Evolutionary conservation across 2,113 vertebrate species (phyloP).

Genomic region (Perognathus longimembris): DNA sequence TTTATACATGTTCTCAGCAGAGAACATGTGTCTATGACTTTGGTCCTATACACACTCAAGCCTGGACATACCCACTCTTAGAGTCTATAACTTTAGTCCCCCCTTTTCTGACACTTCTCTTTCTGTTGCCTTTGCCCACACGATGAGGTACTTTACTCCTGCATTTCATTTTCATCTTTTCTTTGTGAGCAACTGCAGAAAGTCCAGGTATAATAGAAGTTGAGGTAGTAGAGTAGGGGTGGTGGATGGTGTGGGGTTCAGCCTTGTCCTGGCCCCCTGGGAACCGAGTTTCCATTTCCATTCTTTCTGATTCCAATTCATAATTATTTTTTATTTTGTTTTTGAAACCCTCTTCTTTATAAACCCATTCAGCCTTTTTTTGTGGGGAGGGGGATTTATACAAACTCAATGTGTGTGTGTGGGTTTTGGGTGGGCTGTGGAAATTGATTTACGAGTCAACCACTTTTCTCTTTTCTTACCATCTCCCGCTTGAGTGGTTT

Average conservation of each 20-base stretch:
- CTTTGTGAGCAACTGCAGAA: conserved; percentile 53
- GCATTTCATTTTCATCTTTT: conserved; percentile 64
- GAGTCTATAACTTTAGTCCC: background rate
- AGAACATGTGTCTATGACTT: background rate
- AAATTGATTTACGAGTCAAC: conserved; percentile 93
- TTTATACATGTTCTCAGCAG: fast-evolving
- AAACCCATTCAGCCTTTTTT: conserved; percentile 49
- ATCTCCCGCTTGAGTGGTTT: conserved; percentile 91
- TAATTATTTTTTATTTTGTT: conserved; percentile 62
- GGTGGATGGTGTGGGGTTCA: background rate
- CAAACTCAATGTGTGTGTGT: conserved; percentile 80
- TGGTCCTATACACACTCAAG: fast-evolving
- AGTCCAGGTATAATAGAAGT: conserved; percentile 69
- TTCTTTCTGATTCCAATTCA: conserved; percentile 59
- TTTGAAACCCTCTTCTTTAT: conserved; percentile 55
- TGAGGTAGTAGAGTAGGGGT: background rate
- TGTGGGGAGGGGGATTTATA: conserved; percentile 74
- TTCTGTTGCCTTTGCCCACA: conserved; percentile 60
- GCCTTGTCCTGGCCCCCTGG: fast-evolving
- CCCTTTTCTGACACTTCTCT: background rate
- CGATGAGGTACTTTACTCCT: conserved; percentile 58
- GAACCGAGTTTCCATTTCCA: background rate
- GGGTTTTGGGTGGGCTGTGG: conserved; percentile 92
- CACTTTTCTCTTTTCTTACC: conserved; percentile 90
- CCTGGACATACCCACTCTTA: background rate